Evolutionary conservation across 2,888 invertebrate genomes (phyloP), one percentile per base, ranked within the genome.

Genomic region (Limenitis arthemis): DNA sequence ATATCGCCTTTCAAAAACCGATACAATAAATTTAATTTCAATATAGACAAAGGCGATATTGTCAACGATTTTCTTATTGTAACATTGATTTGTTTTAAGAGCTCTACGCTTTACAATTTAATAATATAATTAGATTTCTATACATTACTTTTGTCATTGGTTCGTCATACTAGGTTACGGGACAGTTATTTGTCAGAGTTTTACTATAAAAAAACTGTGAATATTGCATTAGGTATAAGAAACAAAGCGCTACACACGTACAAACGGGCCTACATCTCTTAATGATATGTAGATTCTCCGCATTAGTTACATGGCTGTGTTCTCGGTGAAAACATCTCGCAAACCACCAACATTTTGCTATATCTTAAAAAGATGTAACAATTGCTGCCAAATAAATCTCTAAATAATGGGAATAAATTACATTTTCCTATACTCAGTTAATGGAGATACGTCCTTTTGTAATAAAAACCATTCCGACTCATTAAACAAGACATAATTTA

Each of bases 401-500:
- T 70, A 62, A 4, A 0, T 0, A 0, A 4, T 0, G 0, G 4
- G 0, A 3, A 51, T 61, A 64, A 60, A 61, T 59, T 55, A 7
- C 8, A 40, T 53, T 61, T 64, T 65, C 8, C 41, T 6, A 28
- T 55, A 44, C 11, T 9, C 8, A 0, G 0, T 2, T 8, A n/a
- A 9, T 44, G 8, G 33, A 61, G 49, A 62, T 74, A 64, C 32
- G 61, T 49, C 64, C 39, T 69, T 75, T 56, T 50, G 37, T 31
- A 37, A 47, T 38, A 58, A 42, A 55, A 50, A 47, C 64, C 59
- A 75, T 73, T 74, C 67, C 75, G 70, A 84, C 79, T 85, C 85
- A 86, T 86, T 86, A 86, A 85, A 84, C 82, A 84, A 82, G 84
- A 80, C 80, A 84, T 84, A 82, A 86, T 86, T 86, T 85, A 84